Conservation (phyloP, 2,113 vertebrate genomes). For the Genyomyrus donnyi region DNA sequence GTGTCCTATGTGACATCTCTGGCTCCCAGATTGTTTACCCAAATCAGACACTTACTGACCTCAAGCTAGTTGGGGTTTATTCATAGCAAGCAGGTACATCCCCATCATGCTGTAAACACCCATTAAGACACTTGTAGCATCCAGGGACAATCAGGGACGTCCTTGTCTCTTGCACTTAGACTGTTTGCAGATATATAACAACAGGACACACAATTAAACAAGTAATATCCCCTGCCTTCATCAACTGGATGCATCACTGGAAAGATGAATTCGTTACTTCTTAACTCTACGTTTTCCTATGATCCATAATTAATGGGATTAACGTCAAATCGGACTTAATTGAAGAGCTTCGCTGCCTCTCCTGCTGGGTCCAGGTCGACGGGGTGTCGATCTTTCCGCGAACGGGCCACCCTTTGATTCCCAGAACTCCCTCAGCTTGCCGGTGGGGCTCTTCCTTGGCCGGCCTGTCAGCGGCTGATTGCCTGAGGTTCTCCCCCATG, state of each 20-base stretch:
- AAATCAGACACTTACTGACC: not conserved
- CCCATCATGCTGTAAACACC: not conserved
- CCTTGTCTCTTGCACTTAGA: not conserved
- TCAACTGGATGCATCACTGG: not conserved
- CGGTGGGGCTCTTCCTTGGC: not conserved
- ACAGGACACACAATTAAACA: not conserved
- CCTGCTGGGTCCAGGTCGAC: not conserved
- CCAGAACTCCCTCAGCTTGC: not conserved
- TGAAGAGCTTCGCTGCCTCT: not conserved
- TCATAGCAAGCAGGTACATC: not conserved
- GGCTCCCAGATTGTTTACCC: not conserved
- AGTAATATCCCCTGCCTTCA: not conserved
- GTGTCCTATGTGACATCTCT: not conserved
- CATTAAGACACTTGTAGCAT: not conserved
- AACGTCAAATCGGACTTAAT: not conserved
- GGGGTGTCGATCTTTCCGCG: not conserved
- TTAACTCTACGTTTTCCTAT: not conserved
- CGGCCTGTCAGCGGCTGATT: not conserved
- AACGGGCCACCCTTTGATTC: not conserved
- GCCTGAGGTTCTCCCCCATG: not conserved
- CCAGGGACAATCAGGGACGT: not conserved
- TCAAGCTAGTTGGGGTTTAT: not conserved
- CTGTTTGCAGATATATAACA: not conserved
- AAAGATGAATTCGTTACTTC: not conserved
- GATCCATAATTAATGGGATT: conserved; percentile 7